A percentile compares a stretch with the other conserved stretches of the same genome.
Evolutionary conservation across 2,113 vertebrate species (phyloP).

Genomic region (Parotia lawesii): DNA sequence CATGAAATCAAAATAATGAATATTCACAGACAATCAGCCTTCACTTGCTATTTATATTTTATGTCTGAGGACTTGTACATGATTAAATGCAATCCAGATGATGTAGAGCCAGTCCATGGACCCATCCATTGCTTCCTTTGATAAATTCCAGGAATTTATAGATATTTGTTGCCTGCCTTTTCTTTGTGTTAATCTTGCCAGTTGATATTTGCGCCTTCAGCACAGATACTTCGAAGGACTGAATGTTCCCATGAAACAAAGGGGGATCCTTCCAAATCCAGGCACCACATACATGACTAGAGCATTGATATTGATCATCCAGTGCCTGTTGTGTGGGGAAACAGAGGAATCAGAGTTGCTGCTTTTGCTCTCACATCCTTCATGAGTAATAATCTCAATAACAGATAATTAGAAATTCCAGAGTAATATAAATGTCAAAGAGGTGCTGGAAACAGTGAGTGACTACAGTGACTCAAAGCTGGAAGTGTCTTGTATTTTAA

Average conservation of each 20-base stretch:
- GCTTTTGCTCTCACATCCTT: not conserved
- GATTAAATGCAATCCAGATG: not conserved
- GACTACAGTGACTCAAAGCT: not conserved
- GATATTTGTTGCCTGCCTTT: not conserved
- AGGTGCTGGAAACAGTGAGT: not conserved
- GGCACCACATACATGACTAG: not conserved
- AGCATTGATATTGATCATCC: not conserved
- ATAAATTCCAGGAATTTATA: not conserved
- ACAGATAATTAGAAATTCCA: not conserved
- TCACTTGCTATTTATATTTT: not conserved
- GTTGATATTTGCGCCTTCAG: not conserved
- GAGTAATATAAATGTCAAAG: not conserved
- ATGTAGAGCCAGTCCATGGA: not conserved
- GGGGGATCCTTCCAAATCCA: not conserved
- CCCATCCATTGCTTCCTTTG: not conserved
- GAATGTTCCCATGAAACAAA: not conserved
- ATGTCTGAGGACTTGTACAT: not conserved
- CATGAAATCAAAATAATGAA: not conserved
- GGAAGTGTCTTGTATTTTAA: not conserved
- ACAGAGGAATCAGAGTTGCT: not conserved
- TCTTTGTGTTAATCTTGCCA: not conserved
- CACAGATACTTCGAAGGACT: not conserved
- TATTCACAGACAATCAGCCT: not conserved
- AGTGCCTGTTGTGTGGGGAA: not conserved
- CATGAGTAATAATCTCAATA: not conserved